Evolutionary conservation across 2,888 invertebrate genomes (phyloP).

Genomic region (Siphlonurus alternatus): DNA sequence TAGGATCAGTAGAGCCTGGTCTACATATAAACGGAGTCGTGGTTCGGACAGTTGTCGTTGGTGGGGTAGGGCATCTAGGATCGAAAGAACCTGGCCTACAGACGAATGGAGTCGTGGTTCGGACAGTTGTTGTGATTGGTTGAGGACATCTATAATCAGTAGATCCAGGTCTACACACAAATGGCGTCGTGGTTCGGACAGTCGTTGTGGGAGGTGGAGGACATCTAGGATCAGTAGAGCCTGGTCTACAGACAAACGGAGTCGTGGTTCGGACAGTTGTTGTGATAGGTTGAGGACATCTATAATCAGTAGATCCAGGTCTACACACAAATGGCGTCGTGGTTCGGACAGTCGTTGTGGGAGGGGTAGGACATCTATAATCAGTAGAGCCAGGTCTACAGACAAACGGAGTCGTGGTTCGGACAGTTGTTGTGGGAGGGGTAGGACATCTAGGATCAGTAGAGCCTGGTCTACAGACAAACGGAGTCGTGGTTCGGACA

Average conservation of each 20-base stretch:
- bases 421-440: slow-evolving; percentile 15
- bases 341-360: slow-evolving; percentile 20
- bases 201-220: slow-evolving; percentile 5
- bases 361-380: slow-evolving; percentile 25
- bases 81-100: slow-evolving; percentile 16
- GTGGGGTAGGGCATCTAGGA: slow-evolving; percentile 20
- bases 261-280: slow-evolving; percentile 15
- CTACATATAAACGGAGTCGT: slow-evolving; percentile 19
- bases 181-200: slow-evolving; percentile 16
- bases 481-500: slow-evolving; percentile 14
- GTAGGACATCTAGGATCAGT: slow-evolving; percentile 22
- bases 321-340: slow-evolving; percentile 15
- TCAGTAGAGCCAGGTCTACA: slow-evolving; percentile 13
- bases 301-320: slow-evolving; percentile 20
- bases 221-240: slow-evolving; percentile 16
- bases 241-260: slow-evolving; percentile 13
- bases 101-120: slow-evolving; percentile 11
- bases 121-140: slow-evolving; percentile 18
- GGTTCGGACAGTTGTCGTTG: slow-evolving; percentile 15
- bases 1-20: slow-evolving; percentile 22
- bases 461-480: slow-evolving; percentile 19
- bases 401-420: slow-evolving; percentile 16
- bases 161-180: slow-evolving; percentile 22
- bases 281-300: slow-evolving; percentile 19
- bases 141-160: slow-evolving; percentile 25